Percentiles rank a stretch among this genome's conserved stretches.
Conservation (phyloP, 1,140 invertebrate species). For the Magallana angulata region DNA sequence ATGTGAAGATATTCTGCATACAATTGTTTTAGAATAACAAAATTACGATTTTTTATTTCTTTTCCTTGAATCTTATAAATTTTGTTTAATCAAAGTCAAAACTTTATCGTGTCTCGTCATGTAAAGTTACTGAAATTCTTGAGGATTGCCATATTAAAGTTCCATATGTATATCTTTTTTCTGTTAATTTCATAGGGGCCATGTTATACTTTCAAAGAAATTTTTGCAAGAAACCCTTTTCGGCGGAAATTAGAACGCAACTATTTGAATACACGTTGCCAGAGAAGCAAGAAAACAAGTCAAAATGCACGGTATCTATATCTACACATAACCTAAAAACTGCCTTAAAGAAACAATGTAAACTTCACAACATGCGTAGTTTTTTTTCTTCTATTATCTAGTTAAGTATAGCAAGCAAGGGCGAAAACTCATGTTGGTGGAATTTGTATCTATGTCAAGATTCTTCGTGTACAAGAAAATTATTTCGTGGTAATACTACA, state of each 20-base stretch:
- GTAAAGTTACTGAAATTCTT: too few relatives aligned
- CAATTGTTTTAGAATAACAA: background rate
- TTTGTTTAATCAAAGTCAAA: background rate
- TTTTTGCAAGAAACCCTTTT: background rate
- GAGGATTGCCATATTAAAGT: too few relatives aligned
- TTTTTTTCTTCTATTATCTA: background rate
- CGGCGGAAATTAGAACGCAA: conserved; percentile 1
- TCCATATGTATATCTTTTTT: too few relatives aligned
- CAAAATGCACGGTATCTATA: background rate
- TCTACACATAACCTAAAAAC: too few relatives aligned
- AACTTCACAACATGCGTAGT: background rate
- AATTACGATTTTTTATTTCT: background rate
- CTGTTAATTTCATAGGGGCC: too few relatives aligned
- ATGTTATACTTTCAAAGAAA: conserved; percentile 6
- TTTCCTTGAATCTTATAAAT: background rate
- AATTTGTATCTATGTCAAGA: conserved; percentile 14
- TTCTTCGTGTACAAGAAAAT: background rate
- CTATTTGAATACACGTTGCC: background rate
- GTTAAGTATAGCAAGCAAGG: background rate
- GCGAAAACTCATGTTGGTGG: conserved; percentile 3
- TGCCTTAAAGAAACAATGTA: background rate
- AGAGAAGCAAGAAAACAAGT: background rate
- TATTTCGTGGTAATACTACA: background rate
- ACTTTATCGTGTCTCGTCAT: background rate
- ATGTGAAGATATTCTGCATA: too few relatives aligned